Evolutionary conservation across 2,888 invertebrate genomes (phyloP), one percentile per base, ranked within the genome.

Genomic region (Tinea pellionella): DNA sequence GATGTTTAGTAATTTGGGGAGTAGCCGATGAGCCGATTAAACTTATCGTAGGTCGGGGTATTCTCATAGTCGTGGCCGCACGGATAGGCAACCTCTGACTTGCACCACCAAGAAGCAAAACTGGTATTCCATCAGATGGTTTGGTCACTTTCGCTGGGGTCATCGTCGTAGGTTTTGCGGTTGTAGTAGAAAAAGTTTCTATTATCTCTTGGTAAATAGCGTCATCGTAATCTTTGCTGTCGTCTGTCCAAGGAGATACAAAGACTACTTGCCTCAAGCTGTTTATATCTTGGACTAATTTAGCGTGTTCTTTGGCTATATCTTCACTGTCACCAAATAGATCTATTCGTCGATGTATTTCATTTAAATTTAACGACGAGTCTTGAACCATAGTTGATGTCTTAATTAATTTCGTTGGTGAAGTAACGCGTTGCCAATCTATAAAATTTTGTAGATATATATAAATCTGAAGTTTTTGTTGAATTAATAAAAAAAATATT

Each of bases 241-340:
- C 80, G 43, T 80, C 82, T 1, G 62, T 64, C 1, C 80, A 63
- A 0, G 85, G 83, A 9, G 78, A 71, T 4, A 83, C 71, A 60
- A 74, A 81, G 24, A 81, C 74, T 1, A 77, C 68, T 63, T 86
- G 85, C 30, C 75, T 73, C 24, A 87, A 66, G 60, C 86, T 69
- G 64, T 87, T 87, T 59, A 87, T 87, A 63, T 87, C 86, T 62
- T 83, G 85, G 6, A 87, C 86, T 18, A 87, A 69, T 65, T 86
- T 85, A 0, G 86, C 86, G 64, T 87, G 86, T 62, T 86, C 86
- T 63, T 78, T 84, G 7, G 80, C 73, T 2, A 82, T 73, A 37
- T 80, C 80, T 18, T 77, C 73, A n/a, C 69, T 67, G 37, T 70
- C 72, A 1, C 74, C 69, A 9, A 73, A 62, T 18, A 70, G 61